Evolutionary conservation across 2,888 invertebrate species (phyloP), one percentile per base, ranked within the genome.

Genomic region (Cheilosia vulpina): DNA sequence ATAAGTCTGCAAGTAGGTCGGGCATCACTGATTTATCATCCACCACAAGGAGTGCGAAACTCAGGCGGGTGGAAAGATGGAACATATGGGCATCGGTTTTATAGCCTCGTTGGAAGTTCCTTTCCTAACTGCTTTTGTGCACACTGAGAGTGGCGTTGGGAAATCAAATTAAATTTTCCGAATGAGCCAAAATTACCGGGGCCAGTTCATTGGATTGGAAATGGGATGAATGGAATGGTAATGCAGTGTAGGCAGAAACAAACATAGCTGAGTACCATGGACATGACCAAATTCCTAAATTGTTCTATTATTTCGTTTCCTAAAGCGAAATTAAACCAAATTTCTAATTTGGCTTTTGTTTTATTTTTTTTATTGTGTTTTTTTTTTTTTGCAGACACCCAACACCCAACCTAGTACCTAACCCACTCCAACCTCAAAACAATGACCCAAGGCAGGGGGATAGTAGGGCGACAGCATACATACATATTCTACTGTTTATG

Each of bases 81-180:
- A 47, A 47, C 53, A 77, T 72, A 77, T 82, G 65, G 43, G 11
- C 38, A 43, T 27, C 43, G 45, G 21, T 45, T 34, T 21, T 31
- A 60, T 66, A 68, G 68, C 73, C 57, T 57, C 57, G 62, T 45
- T 68, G 31, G 55, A 47, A 76, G 65, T 34, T 43, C 66, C n/a
- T n/a, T n/a, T n/a, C n/a, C n/a, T 34, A 9, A 19, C 21, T 19
- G 34, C 50, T 47, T 57, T 9, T 31, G 27, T 62, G 24, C 2
- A 17, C 41, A 41, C 24, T 43, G 11, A n/a, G 11, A 1, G 60
- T 31, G 31, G 31, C 27, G 53, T 19, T 45, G 5, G n/a, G 45
- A 57, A 68, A 57, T 68, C 31, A 17, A 62, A 43, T 62, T 31
- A 34, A 45, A 55, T 43, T 34, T 45, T 17, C n/a, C 6, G 17